A percentile compares a stretch with the other conserved stretches of the same genome.
These are phyloP conservation scores for Drosophila busckii DNA, from an alignment of 1,140 invertebrate species.

Conservation along the genomic window DNA sequence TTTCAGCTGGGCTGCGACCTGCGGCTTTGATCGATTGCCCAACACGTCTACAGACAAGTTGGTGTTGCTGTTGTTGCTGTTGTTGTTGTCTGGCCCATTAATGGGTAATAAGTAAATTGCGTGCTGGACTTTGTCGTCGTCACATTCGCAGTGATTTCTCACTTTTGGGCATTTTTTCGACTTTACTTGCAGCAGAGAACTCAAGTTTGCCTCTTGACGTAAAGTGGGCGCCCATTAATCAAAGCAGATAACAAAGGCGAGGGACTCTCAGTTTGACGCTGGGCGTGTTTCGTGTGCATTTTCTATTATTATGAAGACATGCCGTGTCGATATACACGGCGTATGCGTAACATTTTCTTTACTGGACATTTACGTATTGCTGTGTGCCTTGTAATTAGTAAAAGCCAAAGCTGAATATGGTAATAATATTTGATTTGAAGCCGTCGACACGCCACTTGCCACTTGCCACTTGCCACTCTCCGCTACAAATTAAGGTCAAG, in stretches of 20 bases:
- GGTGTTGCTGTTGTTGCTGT: not conserved
- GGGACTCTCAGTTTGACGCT: slow-evolving; percentile 1
- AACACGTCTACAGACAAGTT: slow-evolving; percentile 21
- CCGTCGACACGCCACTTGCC: slow-evolving; percentile 5
- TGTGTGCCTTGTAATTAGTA: slow-evolving; percentile 66
- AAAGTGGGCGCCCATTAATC: slow-evolving; percentile 58
- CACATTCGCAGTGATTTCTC: slow-evolving; percentile 73
- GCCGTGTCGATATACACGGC: slow-evolving; percentile 52
- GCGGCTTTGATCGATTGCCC: slow-evolving; percentile 61
- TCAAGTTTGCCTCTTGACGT: slow-evolving; percentile 21
- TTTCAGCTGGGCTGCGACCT: slow-evolving; percentile 23
- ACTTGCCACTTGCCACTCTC: slow-evolving; percentile 35
- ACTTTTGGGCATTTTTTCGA: slow-evolving; percentile 63
- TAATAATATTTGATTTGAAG: slow-evolving; percentile 50
- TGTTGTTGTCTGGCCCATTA: slow-evolving; percentile 40
- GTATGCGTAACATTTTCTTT: slow-evolving; percentile 38
- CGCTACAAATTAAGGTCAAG: slow-evolving; percentile 69
- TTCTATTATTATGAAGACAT: slow-evolving; percentile 70
- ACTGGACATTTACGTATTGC: slow-evolving; percentile 34
- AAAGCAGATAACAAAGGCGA: slow-evolving; percentile 44
- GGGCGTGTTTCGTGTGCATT: slow-evolving; percentile 68
- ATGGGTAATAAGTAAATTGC: slow-evolving; percentile 76
- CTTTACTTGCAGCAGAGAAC: slow-evolving; percentile 8
- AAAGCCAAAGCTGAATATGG: slow-evolving; percentile 12
- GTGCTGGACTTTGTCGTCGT: slow-evolving; percentile 53